Evolutionary conservation across 1,140 invertebrate species (phyloP).

Genomic region (Solen grandis): DNA sequence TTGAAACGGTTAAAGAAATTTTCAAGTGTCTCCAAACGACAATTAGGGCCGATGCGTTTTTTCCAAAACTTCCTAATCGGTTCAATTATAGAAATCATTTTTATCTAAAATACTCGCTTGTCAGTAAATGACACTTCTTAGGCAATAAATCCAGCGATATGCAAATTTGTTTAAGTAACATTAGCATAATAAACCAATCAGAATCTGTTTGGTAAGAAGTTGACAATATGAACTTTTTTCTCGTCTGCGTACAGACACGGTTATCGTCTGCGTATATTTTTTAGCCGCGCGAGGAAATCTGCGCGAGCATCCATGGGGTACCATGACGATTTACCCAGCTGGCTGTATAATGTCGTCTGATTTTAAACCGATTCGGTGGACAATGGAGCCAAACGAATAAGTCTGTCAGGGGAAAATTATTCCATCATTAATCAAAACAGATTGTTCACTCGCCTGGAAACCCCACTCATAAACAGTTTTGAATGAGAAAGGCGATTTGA

Average conservation of each 20-base stretch:
- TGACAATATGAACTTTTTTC: constrained; percentile 53
- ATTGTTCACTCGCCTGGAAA: constrained; percentile 38
- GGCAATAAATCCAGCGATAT: constrained; percentile 57
- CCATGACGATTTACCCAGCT: constrained; percentile 56
- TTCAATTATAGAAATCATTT: constrained; percentile 44
- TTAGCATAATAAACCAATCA: constrained; percentile 60
- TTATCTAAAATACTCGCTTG: constrained; percentile 41
- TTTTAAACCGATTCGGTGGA: constrained; percentile 51
- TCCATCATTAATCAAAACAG: constrained; percentile 58
- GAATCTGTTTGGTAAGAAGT: constrained; percentile 52
- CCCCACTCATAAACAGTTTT: constrained; percentile 55
- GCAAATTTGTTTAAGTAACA: constrained; percentile 59
- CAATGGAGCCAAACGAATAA: constrained; percentile 51
- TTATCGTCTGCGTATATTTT: constrained; percentile 20
- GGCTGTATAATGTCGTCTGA: constrained; percentile 54
- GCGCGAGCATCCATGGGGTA: constrained; percentile 45
- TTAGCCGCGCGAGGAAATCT: constrained; percentile 37
- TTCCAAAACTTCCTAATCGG: neutral
- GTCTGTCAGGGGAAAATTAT: constrained; percentile 56
- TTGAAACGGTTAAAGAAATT: constrained; percentile 29
- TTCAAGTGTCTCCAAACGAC: constrained; percentile 47
- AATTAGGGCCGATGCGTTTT: neutral
- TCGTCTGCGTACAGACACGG: constrained; percentile 39
- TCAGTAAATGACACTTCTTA: constrained; percentile 56
- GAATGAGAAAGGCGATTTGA: constrained; percentile 54